Evolutionary conservation across 2,113 vertebrate species (phyloP).

Genomic region (Alosa alosa): DNA sequence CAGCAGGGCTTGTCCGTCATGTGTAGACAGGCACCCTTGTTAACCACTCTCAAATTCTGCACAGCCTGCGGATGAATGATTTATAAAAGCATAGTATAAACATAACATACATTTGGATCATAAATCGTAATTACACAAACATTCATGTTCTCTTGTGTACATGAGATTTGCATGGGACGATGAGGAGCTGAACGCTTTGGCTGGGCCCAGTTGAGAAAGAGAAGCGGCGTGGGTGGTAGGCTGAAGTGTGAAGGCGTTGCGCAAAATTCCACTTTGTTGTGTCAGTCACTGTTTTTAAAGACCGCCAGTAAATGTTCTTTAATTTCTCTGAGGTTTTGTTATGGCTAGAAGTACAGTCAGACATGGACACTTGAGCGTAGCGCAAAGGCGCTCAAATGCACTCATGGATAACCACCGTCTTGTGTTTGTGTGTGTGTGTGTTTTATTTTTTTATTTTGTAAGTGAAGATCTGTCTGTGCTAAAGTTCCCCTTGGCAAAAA

Average conservation of each 20-base stretch:
- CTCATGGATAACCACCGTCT: neutral
- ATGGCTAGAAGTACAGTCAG: neutral
- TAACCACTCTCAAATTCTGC: neutral
- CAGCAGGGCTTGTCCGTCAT: neutral
- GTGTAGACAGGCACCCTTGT: neutral
- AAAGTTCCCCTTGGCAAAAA: neutral
- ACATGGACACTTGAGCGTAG: neutral
- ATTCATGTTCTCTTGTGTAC: neutral
- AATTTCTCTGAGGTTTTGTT: neutral
- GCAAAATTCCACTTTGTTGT: neutral
- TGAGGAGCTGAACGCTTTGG: neutral
- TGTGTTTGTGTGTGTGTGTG: neutral
- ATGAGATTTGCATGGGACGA: neutral
- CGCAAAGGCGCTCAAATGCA: neutral
- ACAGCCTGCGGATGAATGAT: no score
- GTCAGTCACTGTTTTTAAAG: neutral
- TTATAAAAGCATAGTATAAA: neutral
- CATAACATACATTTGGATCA: neutral
- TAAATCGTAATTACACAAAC: neutral
- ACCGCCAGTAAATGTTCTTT: neutral
- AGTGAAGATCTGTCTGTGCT: neutral
- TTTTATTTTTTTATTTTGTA: conserved; percentile 33
- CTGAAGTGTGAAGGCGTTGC: neutral
- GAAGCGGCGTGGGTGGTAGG: neutral
- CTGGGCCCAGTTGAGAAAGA: neutral